Conservation (phyloP, 2,888 invertebrate species). For the Patella depressa region DNA sequence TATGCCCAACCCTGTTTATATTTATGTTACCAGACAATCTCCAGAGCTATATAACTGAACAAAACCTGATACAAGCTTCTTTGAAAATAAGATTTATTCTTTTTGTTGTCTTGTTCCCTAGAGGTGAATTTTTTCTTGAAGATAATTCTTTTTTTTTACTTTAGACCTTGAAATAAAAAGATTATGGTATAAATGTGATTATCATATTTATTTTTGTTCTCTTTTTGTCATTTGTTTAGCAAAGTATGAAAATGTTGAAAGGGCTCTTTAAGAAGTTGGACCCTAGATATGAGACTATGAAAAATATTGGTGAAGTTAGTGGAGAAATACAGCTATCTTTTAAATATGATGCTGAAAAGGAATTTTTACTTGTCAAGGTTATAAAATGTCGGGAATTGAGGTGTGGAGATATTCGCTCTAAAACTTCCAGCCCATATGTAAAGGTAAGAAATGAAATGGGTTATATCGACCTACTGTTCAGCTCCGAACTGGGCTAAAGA, state of each 20-base stretch:
- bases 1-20: no score
- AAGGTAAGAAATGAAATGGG: conserved; percentile 44
- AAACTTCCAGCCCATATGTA: conserved; percentile 63
- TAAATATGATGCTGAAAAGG: conserved; percentile 59
- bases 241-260: conserved; percentile 62
- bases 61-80: no score
- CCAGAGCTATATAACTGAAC: no score
- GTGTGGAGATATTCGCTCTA: conserved; percentile 57
- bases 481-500: no score
- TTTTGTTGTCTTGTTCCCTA: no score
- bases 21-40: no score
- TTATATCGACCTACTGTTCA: background rate
- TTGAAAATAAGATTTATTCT: no score
- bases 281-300: conserved; percentile 53
- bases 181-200: no score
- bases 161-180: no score
- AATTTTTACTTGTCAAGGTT: conserved; percentile 62
- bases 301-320: conserved; percentile 46
- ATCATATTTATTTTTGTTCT: no score
- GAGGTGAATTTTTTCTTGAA: no score
- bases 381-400: conserved; percentile 60
- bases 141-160: no score
- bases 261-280: conserved; percentile 65
- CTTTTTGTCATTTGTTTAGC: conserved; percentile 39
- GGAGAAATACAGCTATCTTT: conserved; percentile 65